Base-by-base conservation (phyloP, 1,140 invertebrate species). In the Saccostrea glomerata region DNA sequence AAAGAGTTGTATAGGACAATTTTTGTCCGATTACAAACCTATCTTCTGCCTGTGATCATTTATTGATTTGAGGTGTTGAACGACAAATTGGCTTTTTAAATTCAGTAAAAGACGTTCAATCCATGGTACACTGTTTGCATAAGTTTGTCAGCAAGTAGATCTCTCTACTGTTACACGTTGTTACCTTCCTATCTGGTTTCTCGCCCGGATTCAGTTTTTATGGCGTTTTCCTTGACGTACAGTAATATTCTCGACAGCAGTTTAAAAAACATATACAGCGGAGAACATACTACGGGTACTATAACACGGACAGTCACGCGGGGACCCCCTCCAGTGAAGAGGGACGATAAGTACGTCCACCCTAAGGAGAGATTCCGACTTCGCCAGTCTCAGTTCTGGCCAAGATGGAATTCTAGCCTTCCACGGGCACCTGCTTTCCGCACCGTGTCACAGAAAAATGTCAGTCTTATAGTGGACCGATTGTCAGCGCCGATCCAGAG, bases 401-500 rank as follows among this genome's bases (percentile, higher is more conserved):
- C 70, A 11, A 7, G 54, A 66, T 84, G 54, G 40, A 55, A 66
- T 9, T 63, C 56, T 13, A 13, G 20, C 0, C 58, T 87, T 15
- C 86, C 82, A 63, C 30, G 82, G n/a, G 86, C 86, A 66, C 86
- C 86, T 20, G 82, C 86, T 25, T 87, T 66, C 82, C n/a, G 36
- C n/a, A 66, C 30, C 15, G 17, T 84, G 15, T 55, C 82, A 36
- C 40, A 54, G 12, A n/a, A 30, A 36, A 36, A 87, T n/a, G 12
- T 87, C 9, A 66, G 47, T 11, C n/a, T 66, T 13, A 84, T 87
- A 6, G 86, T 87, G 12, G 30, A 84, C 12, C 47, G 86, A 25
- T 55, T 87, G 40, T 58, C 40, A 15, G 36, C 54, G 12, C 77
- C 86, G 7, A 77, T 77, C 7, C 23, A 15, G 11, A 25, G 70